A percentile compares a stretch with the other conserved stretches of the same genome.
Evolutionary conservation across 2,797 vertebrate genomes (phyloP).

Genomic region (Choloepus didactylus): DNA sequence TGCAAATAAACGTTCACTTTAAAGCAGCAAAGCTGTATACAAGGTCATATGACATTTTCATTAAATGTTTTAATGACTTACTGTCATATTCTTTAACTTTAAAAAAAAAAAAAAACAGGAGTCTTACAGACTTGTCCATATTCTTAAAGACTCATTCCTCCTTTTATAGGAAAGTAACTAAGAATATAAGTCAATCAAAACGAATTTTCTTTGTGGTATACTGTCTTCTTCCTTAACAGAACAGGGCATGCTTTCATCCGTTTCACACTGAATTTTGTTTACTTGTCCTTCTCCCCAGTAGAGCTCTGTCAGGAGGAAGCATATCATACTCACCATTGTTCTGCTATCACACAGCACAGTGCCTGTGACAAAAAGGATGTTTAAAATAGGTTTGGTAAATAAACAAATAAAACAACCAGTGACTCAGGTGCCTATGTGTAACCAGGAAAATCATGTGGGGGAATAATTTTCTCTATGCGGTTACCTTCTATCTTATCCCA

Average conservation of each 20-base stretch:
- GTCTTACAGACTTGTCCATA: background rate
- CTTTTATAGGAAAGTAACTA: conserved; percentile 23
- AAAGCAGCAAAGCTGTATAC: conserved; percentile 24
- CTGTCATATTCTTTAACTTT: background rate
- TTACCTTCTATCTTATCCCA: background rate
- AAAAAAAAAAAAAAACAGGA: too few species aligned
- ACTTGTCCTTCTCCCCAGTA: background rate
- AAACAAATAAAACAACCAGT: background rate
- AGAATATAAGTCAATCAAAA: background rate
- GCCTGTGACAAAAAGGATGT: background rate
- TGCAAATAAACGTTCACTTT: conserved; percentile 61
- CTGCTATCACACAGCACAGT: conserved; percentile 24
- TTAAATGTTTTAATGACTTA: conserved; percentile 45
- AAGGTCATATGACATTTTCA: conserved; percentile 8
- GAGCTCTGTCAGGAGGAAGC: background rate
- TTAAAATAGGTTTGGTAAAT: background rate
- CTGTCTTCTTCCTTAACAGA: background rate
- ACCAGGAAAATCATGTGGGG: background rate
- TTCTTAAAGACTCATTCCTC: conserved; percentile 33
- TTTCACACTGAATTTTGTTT: conserved; percentile 21
- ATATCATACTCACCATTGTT: background rate
- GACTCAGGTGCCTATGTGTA: background rate
- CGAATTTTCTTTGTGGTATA: background rate
- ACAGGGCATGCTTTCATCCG: background rate
- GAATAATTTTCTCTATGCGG: background rate